These are phyloP conservation scores for Steinernema hermaphroditum DNA, from an alignment of 2,888 invertebrate genomes.

Conservation along the genomic window DNA sequence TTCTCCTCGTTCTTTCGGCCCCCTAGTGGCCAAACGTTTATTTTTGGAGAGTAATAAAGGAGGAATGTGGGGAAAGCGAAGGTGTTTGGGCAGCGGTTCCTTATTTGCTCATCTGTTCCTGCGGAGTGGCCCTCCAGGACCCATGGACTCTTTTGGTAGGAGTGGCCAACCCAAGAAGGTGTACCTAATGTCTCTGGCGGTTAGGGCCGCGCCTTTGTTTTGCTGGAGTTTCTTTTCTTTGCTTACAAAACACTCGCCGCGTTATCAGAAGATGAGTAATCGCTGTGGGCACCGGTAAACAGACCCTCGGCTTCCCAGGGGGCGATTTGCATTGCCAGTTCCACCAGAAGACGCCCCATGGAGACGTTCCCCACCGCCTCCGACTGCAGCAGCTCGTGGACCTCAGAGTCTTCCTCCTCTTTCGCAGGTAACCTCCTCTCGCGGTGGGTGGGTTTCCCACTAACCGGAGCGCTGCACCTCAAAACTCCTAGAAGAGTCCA, in stretches of 20 bases:
- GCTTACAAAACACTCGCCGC: not conserved
- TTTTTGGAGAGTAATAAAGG: not conserved
- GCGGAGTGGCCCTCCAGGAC: too few species aligned
- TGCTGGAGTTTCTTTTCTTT: too few species aligned
- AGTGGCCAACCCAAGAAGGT: too few species aligned
- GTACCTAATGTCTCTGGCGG: not conserved
- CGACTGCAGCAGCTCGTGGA: constrained; percentile 13
- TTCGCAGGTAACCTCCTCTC: constrained; percentile 1
- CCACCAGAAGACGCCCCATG: not conserved
- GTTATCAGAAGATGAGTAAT: constrained; percentile 16
- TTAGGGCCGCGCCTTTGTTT: too few species aligned
- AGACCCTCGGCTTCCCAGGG: not conserved
- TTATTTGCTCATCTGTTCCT: constrained; percentile 11
- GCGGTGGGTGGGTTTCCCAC: too few species aligned
- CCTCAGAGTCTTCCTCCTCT: not conserved
- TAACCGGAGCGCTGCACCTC: too few species aligned
- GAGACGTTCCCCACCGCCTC: not conserved
- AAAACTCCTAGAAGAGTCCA: too few species aligned
- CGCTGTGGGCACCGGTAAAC: not conserved
- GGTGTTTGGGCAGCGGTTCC: constrained; percentile 15
- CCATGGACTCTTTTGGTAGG: too few species aligned
- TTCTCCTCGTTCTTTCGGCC: not conserved
- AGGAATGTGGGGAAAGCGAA: not conserved
- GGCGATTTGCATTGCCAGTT: not conserved
- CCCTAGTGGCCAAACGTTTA: not conserved